Base-by-base conservation (phyloP, 2,797 vertebrate species). In the Choloepus didactylus region DNA sequence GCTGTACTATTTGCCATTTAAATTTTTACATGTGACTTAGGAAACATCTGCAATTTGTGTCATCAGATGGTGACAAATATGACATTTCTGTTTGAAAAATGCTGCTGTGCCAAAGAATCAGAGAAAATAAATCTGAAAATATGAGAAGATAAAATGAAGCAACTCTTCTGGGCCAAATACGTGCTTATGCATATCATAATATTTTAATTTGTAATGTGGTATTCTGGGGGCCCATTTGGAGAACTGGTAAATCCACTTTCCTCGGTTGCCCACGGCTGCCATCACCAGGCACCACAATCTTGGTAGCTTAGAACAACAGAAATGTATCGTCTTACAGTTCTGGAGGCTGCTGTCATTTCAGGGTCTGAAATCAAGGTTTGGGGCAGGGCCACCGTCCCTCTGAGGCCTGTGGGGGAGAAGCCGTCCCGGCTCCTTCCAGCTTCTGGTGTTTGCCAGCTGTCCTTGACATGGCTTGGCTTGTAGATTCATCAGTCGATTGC, bases 61-160 rank as follows among this genome's bases (percentile, higher is more conserved):
- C 2, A 60, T 79, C 67, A 56, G 6, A 9, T 64, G 1, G 1
- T 41, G 62, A 84, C 29, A 41, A 82, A 88, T 38, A 64, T 5
- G 23, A 64, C 59, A 67, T 3, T 44, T 85, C 38, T 67, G 35
- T 89, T 84, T 54, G 77, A 66, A 95, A 96, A 86, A 70, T 19
- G 41, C 29, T 51, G 10, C 6, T 46, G 67, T 73, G 35, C 18
- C n/a, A 3, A 73, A 83, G 89, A 59, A 51, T 77, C 44, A 23
- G 56, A n/a, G 77, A 56, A 82, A 70, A 80, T 7, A 75, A 60
- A 67, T 72, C 38, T 72, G 23, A 92, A 87, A 70, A 41, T 31
- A 25, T n/a, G 54, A 77, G 69, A 73, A 91, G 67, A 93, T 89
- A 93, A 95, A 92, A 66, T 54, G 64, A 81, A n/a, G 7, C 25